Evolutionary conservation across 2,888 invertebrate species (phyloP), one percentile per base, ranked within the genome.

Genomic region (Hypomecis atomaria): DNA sequence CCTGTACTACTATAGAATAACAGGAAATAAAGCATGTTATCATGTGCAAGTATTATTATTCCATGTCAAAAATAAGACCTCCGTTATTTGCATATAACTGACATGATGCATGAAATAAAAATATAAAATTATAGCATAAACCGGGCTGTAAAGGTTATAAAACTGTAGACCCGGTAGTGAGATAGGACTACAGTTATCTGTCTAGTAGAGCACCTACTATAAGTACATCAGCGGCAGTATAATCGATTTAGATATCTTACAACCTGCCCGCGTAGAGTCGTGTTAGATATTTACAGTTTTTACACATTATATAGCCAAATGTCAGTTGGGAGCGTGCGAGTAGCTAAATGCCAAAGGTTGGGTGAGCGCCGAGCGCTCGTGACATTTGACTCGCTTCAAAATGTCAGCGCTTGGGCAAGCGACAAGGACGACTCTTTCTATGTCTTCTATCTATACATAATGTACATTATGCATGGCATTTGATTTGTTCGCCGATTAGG

Each of bases 361-460:
- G 76, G 84, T 86, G 85, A 86, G 88, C 87, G 85, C 84, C 82
- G 84, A 84, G 87, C 85, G 86, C 86, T 84, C 87, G 85, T 88
- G 91, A 91, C 92, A 91, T 92, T 91, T 92, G 91, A 88, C 91
- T 89, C 79, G 80, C 76, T 74, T 83, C 75, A 72, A 92, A 92
- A 92, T 92, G 91, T 88, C 91, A 92, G 91, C 86, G 87, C 87
- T 91, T 91, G 85, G 86, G 91, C 86, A 91, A 91, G 86, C 84
- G 78, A 86, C 92, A 92, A 92, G 92, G 92, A 91, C 91, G 90
- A 88, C 87, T 91, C 89, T 90, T 91, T 91, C 88, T 87, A 86
- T 84, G 88, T 83, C 86, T 86, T 89, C 87, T 85, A 81, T 82
- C 83, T 84, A 81, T 82, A 83, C 78, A 79, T 80, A 83, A 85